These are phyloP conservation scores for Drosophila kuntzei DNA, from an alignment of 2,888 invertebrate genomes.

Conservation along the genomic window DNA sequence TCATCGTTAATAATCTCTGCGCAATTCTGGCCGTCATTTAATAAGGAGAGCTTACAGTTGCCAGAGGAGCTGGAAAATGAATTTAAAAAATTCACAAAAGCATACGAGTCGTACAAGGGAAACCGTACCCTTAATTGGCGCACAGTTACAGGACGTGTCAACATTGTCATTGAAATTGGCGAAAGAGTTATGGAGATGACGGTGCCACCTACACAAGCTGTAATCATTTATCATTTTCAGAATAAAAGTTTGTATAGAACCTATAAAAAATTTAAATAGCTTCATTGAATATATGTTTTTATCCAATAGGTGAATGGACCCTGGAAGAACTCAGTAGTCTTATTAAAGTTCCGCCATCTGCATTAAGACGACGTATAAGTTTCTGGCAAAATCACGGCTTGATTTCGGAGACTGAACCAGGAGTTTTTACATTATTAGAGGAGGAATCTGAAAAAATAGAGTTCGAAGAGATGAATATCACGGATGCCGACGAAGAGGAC, in stretches of 20 bases:
- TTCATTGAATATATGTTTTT: not conserved
- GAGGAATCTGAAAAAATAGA: constrained; percentile 87
- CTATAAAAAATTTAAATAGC: not conserved
- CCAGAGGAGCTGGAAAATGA: constrained; percentile 92
- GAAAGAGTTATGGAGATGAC: constrained; percentile 92
- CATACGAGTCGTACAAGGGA: constrained; percentile 95
- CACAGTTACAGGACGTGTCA: constrained; percentile 95
- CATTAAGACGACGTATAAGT: constrained; percentile 93
- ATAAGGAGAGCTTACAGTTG: constrained; percentile 95
- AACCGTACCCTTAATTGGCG: constrained; percentile 98
- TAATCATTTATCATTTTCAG: constrained; percentile 97
- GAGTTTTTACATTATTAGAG: constrained; percentile 91
- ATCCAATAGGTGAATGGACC: constrained; percentile 90
- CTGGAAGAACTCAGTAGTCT: constrained; percentile 93
- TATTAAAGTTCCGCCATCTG: constrained; percentile 95
- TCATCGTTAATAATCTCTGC: constrained; percentile 97
- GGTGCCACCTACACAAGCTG: constrained; percentile 97
- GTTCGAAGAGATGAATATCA: constrained; percentile 87
- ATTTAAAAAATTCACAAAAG: constrained; percentile 94
- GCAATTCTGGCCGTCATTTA: constrained; percentile 99
- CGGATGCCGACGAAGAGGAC: constrained; percentile 94
- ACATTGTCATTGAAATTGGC: constrained; percentile 95
- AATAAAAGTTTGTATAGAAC: constrained; percentile 88
- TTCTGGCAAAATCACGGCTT: constrained; percentile 98
- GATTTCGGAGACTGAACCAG: constrained; percentile 90